phyloP scores from a whole-genome alignment of 2,888 invertebrate genomes.

The Hirudinaria manillensis region DNA sequence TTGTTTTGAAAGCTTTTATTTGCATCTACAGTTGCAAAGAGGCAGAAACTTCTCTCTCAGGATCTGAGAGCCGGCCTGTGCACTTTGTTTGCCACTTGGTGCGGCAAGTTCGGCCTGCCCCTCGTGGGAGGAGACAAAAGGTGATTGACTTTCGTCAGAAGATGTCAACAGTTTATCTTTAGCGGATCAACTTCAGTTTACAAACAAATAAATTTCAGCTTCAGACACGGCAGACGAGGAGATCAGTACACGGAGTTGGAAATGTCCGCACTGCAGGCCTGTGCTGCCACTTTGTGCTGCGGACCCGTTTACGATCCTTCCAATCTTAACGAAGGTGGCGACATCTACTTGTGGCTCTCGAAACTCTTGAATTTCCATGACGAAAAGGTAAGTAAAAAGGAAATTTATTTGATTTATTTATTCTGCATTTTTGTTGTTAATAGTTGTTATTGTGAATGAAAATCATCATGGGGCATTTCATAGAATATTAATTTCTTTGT shows the following conservation, averaged over 20 bases:
- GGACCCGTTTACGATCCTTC: conserved; percentile 86
- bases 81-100: conserved; percentile 86
- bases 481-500: no score
- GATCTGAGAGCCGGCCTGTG: conserved; percentile 82
- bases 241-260: conserved; percentile 54
- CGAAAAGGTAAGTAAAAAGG: conserved; percentile 45
- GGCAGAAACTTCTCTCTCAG: conserved; percentile 75
- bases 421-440: no score
- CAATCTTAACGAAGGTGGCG: conserved; percentile 76
- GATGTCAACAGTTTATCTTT: not conserved
- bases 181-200: not conserved
- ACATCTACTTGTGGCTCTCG: conserved; percentile 86
- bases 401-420: not conserved
- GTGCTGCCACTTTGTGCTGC: conserved; percentile 90
- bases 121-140: conserved; percentile 38
- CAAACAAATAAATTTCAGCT: not conserved
- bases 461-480: no score
- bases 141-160: not conserved
- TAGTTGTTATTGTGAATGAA: no score
- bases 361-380: conserved; percentile 79
- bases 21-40: conserved; percentile 70
- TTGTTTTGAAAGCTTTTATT: no score
- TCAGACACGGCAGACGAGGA: conserved; percentile 27
- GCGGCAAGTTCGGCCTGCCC: conserved; percentile 70
- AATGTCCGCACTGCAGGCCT: conserved; percentile 67